Percentiles rank a stretch among this genome's conserved stretches.
Conservation (phyloP, 2,797 vertebrate genomes). For the Botia kubotai region DNA sequence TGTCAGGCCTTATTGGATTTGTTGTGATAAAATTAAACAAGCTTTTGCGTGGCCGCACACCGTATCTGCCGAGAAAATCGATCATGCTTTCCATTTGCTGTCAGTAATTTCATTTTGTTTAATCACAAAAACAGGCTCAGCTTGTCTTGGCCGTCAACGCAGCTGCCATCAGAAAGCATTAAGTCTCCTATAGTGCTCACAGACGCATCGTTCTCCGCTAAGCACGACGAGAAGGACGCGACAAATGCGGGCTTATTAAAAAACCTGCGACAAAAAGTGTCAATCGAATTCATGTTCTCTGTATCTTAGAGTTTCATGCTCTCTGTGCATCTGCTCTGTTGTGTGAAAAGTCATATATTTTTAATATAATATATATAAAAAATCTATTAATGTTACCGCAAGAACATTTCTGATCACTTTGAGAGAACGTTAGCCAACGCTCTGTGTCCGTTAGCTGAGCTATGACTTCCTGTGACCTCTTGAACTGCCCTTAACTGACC, state of each 20-base stretch:
- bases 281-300: slow-evolving; percentile 3
- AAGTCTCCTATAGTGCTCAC: slow-evolving; percentile 55
- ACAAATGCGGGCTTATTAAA: slow-evolving; percentile 22
- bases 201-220: slow-evolving; percentile 31
- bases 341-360: too few species aligned
- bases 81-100: slow-evolving; percentile 69
- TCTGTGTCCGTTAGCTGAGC: too few species aligned
- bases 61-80: slow-evolving; percentile 72
- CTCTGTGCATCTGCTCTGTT: too few species aligned
- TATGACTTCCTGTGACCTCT: too few species aligned
- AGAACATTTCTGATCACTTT: too few species aligned
- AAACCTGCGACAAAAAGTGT: neutral
- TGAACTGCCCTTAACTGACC: neutral
- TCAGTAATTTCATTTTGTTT: slow-evolving; percentile 75
- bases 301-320: slow-evolving; percentile 2
- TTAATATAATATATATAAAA: too few species aligned
- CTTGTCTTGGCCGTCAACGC: slow-evolving; percentile 61
- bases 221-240: slow-evolving; percentile 20
- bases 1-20: slow-evolving; percentile 68
- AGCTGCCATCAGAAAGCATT: slow-evolving; percentile 67
- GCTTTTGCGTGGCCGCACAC: slow-evolving; percentile 62
- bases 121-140: slow-evolving; percentile 71
- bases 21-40: slow-evolving; percentile 74
- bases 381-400: too few species aligned
- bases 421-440: too few species aligned